phyloP scores from a whole-genome alignment of 2,888 invertebrate species.

The Drosophila peninsularis region DNA sequence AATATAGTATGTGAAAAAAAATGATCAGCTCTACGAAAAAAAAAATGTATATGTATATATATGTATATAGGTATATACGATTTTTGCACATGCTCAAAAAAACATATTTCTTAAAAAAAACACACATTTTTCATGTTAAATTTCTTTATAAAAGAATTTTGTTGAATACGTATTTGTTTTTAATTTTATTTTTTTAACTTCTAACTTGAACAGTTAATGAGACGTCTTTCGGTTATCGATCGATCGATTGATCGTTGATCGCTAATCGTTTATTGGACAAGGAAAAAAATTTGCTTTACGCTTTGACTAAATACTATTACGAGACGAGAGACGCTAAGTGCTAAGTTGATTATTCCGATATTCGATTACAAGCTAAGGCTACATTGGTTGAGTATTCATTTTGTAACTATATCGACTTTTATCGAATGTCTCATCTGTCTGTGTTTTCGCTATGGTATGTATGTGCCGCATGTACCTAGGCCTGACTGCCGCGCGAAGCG shows the following conservation, averaged over 20 bases:
- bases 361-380: slow-evolving; percentile 70
- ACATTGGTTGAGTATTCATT: slow-evolving; percentile 71
- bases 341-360: slow-evolving; percentile 48
- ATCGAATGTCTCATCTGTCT: slow-evolving; percentile 3
- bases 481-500: slow-evolving; percentile 23
- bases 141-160: slow-evolving; percentile 39
- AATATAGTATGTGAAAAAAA: slow-evolving; percentile 47
- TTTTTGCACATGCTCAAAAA: slow-evolving; percentile 52
- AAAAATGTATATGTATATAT: slow-evolving; percentile 22
- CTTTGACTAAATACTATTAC: slow-evolving; percentile 49
- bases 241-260: slow-evolving; percentile 14
- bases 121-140: not conserved
- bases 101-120: slow-evolving; percentile 36
- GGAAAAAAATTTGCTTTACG: slow-evolving; percentile 53
- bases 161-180: slow-evolving; percentile 8
- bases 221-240: slow-evolving; percentile 34
- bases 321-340: slow-evolving; percentile 57
- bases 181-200: slow-evolving; percentile 9
- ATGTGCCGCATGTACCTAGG: slow-evolving; percentile 2
- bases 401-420: slow-evolving; percentile 28
- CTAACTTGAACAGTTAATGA: slow-evolving; percentile 48
- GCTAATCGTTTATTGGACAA: slow-evolving; percentile 43
- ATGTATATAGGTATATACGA: slow-evolving; percentile 10
- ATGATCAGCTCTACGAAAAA: slow-evolving; percentile 54
- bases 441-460: slow-evolving; percentile 1